Base-by-base conservation (phyloP, 92 coral and sea anemone genomes). In the Micromussa lordhowensis region DNA sequence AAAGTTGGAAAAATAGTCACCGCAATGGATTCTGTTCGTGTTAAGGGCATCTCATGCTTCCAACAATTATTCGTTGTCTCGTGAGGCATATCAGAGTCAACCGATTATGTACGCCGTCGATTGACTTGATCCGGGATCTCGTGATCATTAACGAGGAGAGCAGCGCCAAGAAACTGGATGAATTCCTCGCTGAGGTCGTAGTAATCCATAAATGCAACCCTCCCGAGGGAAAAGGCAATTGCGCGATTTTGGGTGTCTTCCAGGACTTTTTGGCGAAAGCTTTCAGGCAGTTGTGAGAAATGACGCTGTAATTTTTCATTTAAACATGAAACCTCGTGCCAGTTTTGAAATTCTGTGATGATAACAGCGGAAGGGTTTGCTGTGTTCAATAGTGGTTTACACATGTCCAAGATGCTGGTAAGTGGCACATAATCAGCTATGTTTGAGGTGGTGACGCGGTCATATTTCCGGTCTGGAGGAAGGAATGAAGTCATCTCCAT, bases 161-260 rank as follows among this genome's bases (percentile, higher is more conserved):
- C 87, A 26, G 96, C 96, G 68, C 94, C 87, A 2, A 89, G 73
- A 79, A 88, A 94, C 26, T 84, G 75, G 13, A 76, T 38, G 86
- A 94, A 86, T 26, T 61, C 30, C 18, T 61, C 29, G 68, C 68
- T 61, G 68, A 5, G 18, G 68, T 61, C 68, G 14, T 61, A 11
- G 68, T 61, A 61, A 12, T 61, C 68, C 68, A 24, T 24, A 61
- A 5, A 61, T 5, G 68, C 68, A 7, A 24, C 29, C 9, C 26
- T 61, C 1, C 29, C 68, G 10, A 5, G 1, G 29, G 68, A 61
- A 30, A 24, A 30, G 29, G 90, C 92, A 81, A 93, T 77, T 31
- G 19, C 49, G 26, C 72, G 30, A 55, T 86, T 86, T 38, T 86
- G 69, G 12, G 94, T 93, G 69, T 93, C 96, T 69, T 81, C 85